phyloP scores from a whole-genome alignment of 23 tunicate species.

The Ascidia mentula region DNA sequence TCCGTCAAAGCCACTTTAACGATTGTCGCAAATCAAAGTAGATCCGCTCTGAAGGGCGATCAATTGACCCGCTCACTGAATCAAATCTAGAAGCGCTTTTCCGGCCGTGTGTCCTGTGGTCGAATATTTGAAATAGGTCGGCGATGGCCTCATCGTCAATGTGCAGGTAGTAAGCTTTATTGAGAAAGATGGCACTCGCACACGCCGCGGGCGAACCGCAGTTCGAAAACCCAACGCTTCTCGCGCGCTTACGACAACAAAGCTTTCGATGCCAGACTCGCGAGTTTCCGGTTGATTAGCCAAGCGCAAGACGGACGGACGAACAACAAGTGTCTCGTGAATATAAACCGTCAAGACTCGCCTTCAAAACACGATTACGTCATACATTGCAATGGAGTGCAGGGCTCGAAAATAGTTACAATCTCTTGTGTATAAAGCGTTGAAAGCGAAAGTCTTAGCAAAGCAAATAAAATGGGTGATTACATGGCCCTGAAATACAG shows the following conservation, averaged over 20 bases:
- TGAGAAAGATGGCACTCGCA: neutral
- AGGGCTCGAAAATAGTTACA: constrained; percentile 2
- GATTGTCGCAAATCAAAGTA: neutral
- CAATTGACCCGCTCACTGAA: neutral
- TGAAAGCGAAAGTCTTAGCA: too few relatives aligned
- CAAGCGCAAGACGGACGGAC: neutral
- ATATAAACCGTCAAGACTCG: neutral
- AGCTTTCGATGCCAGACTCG: too few relatives aligned
- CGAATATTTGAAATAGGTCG: neutral
- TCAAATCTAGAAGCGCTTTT: neutral
- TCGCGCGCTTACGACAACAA: constrained; percentile 9
- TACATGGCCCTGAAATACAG: too few relatives aligned
- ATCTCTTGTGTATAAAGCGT: too few relatives aligned
- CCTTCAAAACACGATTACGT: neutral
- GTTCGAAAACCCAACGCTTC: neutral
- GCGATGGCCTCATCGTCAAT: neutral
- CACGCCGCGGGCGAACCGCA: neutral
- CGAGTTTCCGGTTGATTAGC: neutral
- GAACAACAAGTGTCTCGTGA: neutral
- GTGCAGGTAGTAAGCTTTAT: neutral
- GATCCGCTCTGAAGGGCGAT: neutral
- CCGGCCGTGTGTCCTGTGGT: neutral
- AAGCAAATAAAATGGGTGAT: too few relatives aligned
- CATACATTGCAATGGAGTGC: neutral
- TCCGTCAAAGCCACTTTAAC: neutral